These are phyloP conservation scores for Sarcophaga peregrina DNA, from an alignment of 1,140 invertebrate genomes.

Conservation along the genomic window DNA sequence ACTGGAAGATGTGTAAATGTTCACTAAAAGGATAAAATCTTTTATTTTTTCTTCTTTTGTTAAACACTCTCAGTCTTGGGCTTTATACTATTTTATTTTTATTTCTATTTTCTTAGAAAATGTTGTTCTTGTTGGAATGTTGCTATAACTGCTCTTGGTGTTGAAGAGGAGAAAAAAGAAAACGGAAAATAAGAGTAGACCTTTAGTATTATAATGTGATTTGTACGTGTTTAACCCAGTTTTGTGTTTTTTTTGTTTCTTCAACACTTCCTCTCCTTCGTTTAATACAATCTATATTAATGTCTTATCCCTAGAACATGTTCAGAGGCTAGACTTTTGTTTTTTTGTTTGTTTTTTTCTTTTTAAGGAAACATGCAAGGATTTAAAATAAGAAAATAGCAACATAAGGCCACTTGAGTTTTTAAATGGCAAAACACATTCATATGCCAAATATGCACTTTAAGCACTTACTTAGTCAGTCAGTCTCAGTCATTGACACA, in stretches of 20 bases:
- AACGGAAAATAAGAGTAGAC: conserved; percentile 5
- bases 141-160: not conserved
- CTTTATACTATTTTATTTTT: not conserved
- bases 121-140: conserved; percentile 1
- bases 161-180: not conserved
- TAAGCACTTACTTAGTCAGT: not conserved
- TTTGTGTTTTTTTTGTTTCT: not conserved
- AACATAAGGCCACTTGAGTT: conserved; percentile 16
- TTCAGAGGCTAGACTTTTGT: not conserved
- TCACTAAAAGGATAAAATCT: not conserved
- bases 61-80: not conserved
- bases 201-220: conserved; percentile 31
- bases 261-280: not conserved
- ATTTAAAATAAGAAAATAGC: not conserved
- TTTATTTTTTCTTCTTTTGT: not conserved
- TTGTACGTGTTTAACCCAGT: conserved; percentile 38
- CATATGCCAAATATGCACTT: not conserved
- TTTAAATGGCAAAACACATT: not conserved
- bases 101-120: not conserved
- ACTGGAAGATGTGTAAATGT: not conserved
- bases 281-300: not conserved
- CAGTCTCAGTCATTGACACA: not conserved
- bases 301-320: not conserved
- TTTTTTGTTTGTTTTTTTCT: not conserved
- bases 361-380: not conserved